phyloP scores from a whole-genome alignment of 2,113 vertebrate species.

The mouse (Mus musculus) region GRCm39 chr8:116064501-116065000 shows the following conservation, averaged over 20 bases:
- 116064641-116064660: neutral
- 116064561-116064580: neutral
- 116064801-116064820: neutral
- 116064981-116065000: neutral
- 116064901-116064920: neutral
- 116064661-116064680: neutral
- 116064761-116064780: neutral
- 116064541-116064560: neutral
- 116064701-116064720: neutral
- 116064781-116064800: neutral
- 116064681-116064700: neutral
- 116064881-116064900: neutral
- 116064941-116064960: accelerated
- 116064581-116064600: neutral
- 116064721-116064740: neutral
- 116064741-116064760: neutral
- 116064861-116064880: neutral
- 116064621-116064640: neutral
- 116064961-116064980: neutral
- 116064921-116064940: accelerated
- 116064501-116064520: neutral
- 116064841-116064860: neutral
- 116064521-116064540: neutral
- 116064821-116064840: accelerated
- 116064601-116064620: neutral